These are phyloP conservation scores for Conger conger DNA, from an alignment of 2,113 vertebrate genomes.

Conservation along the genomic window DNA sequence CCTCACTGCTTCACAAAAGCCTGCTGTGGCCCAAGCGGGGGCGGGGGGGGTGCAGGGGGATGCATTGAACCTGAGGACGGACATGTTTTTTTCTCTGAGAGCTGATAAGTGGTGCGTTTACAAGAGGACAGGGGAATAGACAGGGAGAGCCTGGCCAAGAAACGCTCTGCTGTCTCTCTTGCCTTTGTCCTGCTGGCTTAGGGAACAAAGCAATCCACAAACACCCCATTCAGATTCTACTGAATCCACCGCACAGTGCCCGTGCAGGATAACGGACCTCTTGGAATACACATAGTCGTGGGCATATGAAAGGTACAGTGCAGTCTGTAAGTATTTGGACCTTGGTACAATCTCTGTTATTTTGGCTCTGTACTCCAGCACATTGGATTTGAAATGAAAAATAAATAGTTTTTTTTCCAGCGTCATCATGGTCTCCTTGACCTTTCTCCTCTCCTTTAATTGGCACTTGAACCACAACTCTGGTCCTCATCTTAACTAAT, in stretches of 20 bases:
- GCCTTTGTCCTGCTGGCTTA: not conserved
- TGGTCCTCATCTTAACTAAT: too few species aligned
- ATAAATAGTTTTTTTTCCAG: too few species aligned
- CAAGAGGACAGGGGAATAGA: not conserved
- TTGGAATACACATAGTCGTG: not conserved
- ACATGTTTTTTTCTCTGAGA: not conserved
- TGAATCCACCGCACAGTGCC: not conserved
- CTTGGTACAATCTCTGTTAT: too few species aligned
- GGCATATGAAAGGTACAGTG: too few species aligned
- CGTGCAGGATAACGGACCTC: not conserved
- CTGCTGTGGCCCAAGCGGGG: not conserved
- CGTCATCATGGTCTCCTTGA: too few species aligned
- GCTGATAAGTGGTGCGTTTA: conserved; percentile 2
- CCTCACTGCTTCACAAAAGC: not conserved
- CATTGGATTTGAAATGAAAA: too few species aligned
- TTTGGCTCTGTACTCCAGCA: too few species aligned
- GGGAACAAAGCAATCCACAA: not conserved
- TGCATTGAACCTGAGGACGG: not conserved
- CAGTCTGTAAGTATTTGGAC: too few species aligned
- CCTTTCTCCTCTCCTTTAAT: too few species aligned
- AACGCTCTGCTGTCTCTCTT: not conserved
- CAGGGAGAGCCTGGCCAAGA: not conserved
- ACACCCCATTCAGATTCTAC: not conserved
- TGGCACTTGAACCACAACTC: too few species aligned
- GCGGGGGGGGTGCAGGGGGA: not conserved